Base-by-base conservation (phyloP, 2,888 invertebrate genomes). In the Augiades crinisus region DNA sequence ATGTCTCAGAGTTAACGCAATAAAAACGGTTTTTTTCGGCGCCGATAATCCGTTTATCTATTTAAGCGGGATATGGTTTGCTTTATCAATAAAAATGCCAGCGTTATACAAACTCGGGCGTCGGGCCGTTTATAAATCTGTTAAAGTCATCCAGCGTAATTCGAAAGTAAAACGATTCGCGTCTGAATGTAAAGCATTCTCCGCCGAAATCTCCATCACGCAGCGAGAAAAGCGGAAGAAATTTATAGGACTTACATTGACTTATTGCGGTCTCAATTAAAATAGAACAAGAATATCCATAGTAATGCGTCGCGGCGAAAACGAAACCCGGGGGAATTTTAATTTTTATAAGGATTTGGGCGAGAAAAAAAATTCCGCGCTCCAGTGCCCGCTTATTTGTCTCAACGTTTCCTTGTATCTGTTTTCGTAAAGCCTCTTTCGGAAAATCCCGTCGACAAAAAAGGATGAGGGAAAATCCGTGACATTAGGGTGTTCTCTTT, bases 331-430 rank as follows among this genome's bases (percentile, higher is more conserved):
- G 57, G 63, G n/a, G n/a, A n/a, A 68, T 69, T 79, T 78, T 73
- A 76, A 81, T 79, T 78, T 75, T 72, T 69, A 72, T 76, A 66
- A 57, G 69, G 67, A 75, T 75, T 70, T 67, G 52, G 47, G 56
- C 45, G 58, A 56, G 52, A 61, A 66, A 47, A n/a, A 65, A 77
- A 73, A 72, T 64, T 63, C 62, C 62, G 58, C 69, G 70, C 64
- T 61, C 67, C 64, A 59, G 62, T 63, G 61, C 58, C 56, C 54
- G 58, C 66, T 70, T 75, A 75, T 78, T 80, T 81, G 75, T 77
- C 72, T 73, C 64, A 54, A 58, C 57, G 62, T 70, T 72, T 71
- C 65, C 72, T 68, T 72, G 60, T 75, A 70, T 75, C 68, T 72
- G 71, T 70, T 77, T 75, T 68, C 67, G 59, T 63, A 68, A 75